Evolutionary conservation across 2,888 invertebrate species (phyloP).

Genomic region (Eulithis prunata): DNA sequence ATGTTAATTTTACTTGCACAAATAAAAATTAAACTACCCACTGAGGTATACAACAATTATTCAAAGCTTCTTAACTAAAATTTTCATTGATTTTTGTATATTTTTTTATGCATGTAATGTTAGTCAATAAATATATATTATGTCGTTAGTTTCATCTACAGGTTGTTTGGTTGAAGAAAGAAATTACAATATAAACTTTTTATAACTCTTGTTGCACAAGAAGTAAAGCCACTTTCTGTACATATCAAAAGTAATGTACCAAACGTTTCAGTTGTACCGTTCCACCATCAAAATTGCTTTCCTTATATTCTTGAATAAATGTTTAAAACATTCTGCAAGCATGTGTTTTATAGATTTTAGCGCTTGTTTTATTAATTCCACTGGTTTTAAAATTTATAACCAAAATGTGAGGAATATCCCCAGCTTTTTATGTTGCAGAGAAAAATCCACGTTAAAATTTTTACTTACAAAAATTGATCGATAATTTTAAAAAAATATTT

Average conservation of each 20-base stretch:
- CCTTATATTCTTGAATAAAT: conserved; percentile 78
- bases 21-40: no score
- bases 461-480: no score
- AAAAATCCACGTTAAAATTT: not conserved
- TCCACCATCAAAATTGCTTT: conserved; percentile 79
- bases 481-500: no score
- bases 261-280: conserved; percentile 69
- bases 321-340: conserved; percentile 79
- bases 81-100: no score
- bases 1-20: no score
- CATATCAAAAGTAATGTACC: conserved; percentile 57
- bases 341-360: conserved; percentile 81
- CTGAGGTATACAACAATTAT: no score
- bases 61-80: no score
- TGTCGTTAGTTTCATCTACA: no score
- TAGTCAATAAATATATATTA: no score
- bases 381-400: conserved; percentile 55
- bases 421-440: not conserved
- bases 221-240: conserved; percentile 54
- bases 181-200: not conserved
- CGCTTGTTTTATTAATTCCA: conserved; percentile 79
- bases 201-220: not conserved
- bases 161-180: no score
- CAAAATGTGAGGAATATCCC: not conserved
- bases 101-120: no score